Conservation (phyloP, 2,888 invertebrate genomes). For the Seladonia tumulorum region DNA sequence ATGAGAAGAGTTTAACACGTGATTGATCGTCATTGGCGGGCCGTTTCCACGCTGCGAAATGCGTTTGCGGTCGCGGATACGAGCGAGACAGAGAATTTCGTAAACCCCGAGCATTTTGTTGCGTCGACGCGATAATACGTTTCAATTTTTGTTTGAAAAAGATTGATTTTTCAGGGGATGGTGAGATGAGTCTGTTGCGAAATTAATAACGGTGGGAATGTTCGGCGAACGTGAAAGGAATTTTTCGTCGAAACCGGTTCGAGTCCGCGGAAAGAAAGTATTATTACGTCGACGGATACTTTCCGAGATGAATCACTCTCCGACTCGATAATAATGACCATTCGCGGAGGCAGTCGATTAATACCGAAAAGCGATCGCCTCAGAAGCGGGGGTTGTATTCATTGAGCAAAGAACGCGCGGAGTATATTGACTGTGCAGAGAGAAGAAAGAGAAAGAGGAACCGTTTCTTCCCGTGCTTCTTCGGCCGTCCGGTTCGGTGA, state of each 20-base stretch:
- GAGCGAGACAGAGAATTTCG: not conserved
- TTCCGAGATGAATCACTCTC: not conserved
- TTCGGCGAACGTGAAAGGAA: not conserved
- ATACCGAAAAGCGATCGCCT: not conserved
- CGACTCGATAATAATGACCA: slow-evolving; percentile 3
- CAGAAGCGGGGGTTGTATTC: not conserved
- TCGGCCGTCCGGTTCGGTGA: not conserved
- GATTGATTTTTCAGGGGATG: not conserved
- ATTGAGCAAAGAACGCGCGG: not conserved
- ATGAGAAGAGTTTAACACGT: not conserved
- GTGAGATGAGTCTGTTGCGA: not conserved
- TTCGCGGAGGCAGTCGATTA: not conserved
- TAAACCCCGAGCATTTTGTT: not conserved
- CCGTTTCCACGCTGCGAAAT: not conserved
- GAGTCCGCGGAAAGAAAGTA: not conserved
- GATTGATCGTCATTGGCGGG: not conserved
- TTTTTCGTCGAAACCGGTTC: not conserved
- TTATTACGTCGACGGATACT: not conserved
- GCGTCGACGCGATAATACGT: not conserved
- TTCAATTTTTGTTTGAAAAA: not conserved
- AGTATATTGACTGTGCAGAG: not conserved
- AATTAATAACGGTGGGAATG: not conserved
- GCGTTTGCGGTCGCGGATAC: not conserved
- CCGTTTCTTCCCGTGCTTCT: not conserved
- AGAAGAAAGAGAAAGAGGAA: not conserved